Percentiles rank a stretch among this genome's conserved stretches.
phyloP scores from a whole-genome alignment of 2,888 invertebrate genomes.

The Nysson spinosus region DNA sequence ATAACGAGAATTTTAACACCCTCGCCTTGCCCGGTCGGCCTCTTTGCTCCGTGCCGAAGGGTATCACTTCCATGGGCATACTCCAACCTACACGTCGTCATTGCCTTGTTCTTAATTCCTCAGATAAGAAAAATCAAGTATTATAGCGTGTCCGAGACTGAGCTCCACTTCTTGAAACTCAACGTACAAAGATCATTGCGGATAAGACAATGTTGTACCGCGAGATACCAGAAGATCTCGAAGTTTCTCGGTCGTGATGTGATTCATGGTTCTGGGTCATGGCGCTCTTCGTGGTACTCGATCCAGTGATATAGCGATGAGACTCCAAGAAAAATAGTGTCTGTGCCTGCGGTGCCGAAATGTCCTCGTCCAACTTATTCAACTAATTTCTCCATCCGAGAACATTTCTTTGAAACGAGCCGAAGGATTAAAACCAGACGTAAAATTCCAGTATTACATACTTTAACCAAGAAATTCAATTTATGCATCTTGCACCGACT shows the following conservation, averaged over 20 bases:
- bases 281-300: slow-evolving; percentile 44
- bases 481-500: too few species aligned
- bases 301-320: slow-evolving; percentile 13
- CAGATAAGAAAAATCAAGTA: slow-evolving; percentile 55
- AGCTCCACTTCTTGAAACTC: slow-evolving; percentile 49
- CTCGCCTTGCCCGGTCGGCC: slow-evolving; percentile 50
- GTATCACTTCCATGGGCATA: slow-evolving; percentile 52
- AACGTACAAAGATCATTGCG: slow-evolving; percentile 45
- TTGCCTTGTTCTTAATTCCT: slow-evolving; percentile 52
- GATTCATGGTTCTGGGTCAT: slow-evolving; percentile 60
- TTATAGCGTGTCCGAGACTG: slow-evolving; percentile 31
- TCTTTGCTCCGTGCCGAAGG: slow-evolving; percentile 51
- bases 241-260: slow-evolving; percentile 43
- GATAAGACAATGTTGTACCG: slow-evolving; percentile 48
- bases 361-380: too few species aligned
- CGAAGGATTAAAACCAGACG: too few species aligned
- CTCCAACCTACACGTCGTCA: slow-evolving; percentile 31
- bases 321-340: not conserved
- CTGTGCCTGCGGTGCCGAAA: too few species aligned
- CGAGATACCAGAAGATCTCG: slow-evolving; percentile 33
- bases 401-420: too few species aligned
- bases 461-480: too few species aligned
- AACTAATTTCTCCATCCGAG: too few species aligned
- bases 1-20: slow-evolving; percentile 61
- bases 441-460: too few species aligned